Evolutionary conservation across 2,888 invertebrate species (phyloP), one percentile per base, ranked within the genome.

Genomic region (Cheilosia soror): DNA sequence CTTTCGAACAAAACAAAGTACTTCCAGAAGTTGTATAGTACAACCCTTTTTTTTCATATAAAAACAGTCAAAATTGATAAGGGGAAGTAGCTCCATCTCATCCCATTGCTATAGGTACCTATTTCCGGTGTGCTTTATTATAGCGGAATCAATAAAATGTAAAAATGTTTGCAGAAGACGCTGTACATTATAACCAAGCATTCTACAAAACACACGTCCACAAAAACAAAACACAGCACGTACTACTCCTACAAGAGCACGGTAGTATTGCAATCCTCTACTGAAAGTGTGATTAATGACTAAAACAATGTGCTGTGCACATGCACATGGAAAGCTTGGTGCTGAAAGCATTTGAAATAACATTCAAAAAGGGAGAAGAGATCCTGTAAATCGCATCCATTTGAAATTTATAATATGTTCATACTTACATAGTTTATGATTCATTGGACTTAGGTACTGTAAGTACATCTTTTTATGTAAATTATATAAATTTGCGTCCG

Each of bases 221-320:
- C 5, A 20, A 57, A 44, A 69, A 57, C 68, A 57, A 69, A 31
- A 29, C 42, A 40, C 66, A 57, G 42, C 68, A 69, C 68, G 55
- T 68, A 5, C 31, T 68, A 5, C 31, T 55, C 27, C n/a, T 29
- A 15, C 68, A 11, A 13, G 9, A 55, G 40, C 13, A 42, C 20
- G 44, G 44, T 31, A 7, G 44, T 15, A 20, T 20, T 20, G 44
- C 44, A 69, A 31, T 57, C 57, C 27, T 44, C 20, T 31, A 31
- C 5, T 57, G 68, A 44, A 68, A 68, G 55, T 68, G 68, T 68
- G 68, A 68, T 68, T 68, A 68, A 68, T 68, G 44, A 29, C 25
- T 33, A 57, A 57, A 69, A 44, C 68, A 68, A 55, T 44, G 68
- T n/a, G n/a, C n/a, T n/a, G n/a, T n/a, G n/a, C n/a, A n/a, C n/a